phyloP scores from a whole-genome alignment of 2,888 invertebrate species.

The Anodontia alba region DNA sequence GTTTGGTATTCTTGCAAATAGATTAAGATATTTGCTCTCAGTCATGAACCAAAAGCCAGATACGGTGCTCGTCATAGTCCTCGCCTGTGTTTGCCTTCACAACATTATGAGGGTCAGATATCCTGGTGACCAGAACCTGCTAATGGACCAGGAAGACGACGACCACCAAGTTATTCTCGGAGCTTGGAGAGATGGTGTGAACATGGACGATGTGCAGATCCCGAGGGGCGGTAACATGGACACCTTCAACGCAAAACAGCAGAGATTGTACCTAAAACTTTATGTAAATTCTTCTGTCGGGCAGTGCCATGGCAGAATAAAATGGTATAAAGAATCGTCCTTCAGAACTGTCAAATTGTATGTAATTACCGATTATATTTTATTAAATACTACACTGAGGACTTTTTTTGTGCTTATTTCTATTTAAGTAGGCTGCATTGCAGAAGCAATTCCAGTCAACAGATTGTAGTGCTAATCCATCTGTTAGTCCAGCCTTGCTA shows the following conservation, averaged over 20 bases:
- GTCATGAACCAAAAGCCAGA: slow-evolving; percentile 43
- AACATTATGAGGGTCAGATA: slow-evolving; percentile 54
- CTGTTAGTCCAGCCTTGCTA: too few relatives aligned
- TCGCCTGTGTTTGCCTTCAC: slow-evolving; percentile 49
- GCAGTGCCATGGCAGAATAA: background rate
- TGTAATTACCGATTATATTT: too few relatives aligned
- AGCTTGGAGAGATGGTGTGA: background rate
- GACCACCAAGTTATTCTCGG: background rate
- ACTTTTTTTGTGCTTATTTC: background rate
- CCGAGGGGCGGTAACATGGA: background rate
- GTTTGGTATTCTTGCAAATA: slow-evolving; percentile 34
- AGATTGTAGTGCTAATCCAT: too few relatives aligned
- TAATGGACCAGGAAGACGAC: slow-evolving; percentile 55
- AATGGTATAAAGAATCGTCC: background rate
- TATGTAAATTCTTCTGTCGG: background rate
- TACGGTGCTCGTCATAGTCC: slow-evolving; percentile 23
- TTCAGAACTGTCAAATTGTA: too few relatives aligned
- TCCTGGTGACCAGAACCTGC: slow-evolving; percentile 41
- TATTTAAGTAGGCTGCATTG: too few relatives aligned
- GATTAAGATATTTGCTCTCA: slow-evolving; percentile 20
- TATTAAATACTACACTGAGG: background rate
- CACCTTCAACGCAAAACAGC: background rate
- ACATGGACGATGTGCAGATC: background rate
- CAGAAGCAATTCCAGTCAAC: too few relatives aligned
- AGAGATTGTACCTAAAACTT: background rate